Conservation (phyloP, 2,888 invertebrate species). For the Gonocerus acuteangulatus region DNA sequence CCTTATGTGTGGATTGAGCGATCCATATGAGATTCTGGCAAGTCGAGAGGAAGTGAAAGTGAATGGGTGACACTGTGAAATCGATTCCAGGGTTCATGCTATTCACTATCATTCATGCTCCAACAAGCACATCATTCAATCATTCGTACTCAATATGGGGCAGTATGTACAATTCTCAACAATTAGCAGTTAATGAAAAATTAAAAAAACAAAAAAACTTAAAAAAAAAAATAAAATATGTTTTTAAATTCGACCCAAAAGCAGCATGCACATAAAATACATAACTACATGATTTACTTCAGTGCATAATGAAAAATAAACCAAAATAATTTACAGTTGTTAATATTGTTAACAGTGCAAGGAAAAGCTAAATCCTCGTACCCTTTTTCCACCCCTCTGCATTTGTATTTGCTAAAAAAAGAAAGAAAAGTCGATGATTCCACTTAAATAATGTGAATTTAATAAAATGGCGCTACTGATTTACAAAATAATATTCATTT, state of each 20-base stretch:
- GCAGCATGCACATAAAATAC: too few species aligned
- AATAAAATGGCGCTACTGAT: too few species aligned
- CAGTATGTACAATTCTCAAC: too few species aligned
- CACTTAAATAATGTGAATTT: neutral
- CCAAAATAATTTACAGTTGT: neutral
- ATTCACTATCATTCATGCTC: slow-evolving; percentile 18
- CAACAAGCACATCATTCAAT: neutral
- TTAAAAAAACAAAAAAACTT: too few species aligned
- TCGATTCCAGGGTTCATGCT: slow-evolving; percentile 19
- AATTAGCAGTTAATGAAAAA: too few species aligned
- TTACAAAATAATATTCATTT: too few species aligned
- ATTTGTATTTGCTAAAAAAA: slow-evolving; percentile 50
- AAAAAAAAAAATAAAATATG: too few species aligned
- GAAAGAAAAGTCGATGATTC: slow-evolving; percentile 24
- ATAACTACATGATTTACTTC: neutral
- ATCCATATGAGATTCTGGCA: too few species aligned
- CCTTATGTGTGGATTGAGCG: too few species aligned
- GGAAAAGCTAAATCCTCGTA: slow-evolving; percentile 40
- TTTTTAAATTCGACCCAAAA: too few species aligned
- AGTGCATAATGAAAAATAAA: slow-evolving; percentile 2
- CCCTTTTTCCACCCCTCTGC: slow-evolving; percentile 52
- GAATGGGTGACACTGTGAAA: slow-evolving; percentile 23
- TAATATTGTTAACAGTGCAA: slow-evolving; percentile 3
- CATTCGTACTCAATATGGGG: too few species aligned
- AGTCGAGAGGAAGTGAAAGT: slow-evolving; percentile 4